Evolutionary conservation across 2,888 invertebrate genomes (phyloP), one percentile per base, ranked within the genome.

Genomic region (Microchrysa polita): DNA sequence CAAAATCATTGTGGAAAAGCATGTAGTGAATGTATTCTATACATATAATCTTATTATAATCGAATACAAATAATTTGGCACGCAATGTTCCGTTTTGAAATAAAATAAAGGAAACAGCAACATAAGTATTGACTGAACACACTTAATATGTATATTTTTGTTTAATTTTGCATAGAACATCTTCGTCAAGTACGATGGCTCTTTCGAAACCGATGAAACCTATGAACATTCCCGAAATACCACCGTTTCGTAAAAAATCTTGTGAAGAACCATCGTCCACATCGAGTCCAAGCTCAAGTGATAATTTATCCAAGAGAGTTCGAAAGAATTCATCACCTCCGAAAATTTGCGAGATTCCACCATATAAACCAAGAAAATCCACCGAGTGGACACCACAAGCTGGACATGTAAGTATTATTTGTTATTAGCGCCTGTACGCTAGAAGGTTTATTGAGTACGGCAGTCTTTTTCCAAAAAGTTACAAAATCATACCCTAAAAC

Each of bases 281-380:
- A 42, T 75, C 77, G 27, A 76, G 63, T 65, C 65, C 74, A 65
- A 40, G 75, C 75, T 48, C 77, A 57, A 75, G 65, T 67, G 73
- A 76, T 42, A 76, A 74, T 74, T 4, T 48, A 10, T 74, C 76
- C 65, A 76, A 74, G 53, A 76, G 67, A 40, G 27, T 52, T 14
- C 53, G 42, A 44, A 72, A 76, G 74, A 73, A 77, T n/a, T 76
- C 78, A 77, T 76, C 79, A 67, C 78, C 83, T 79, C 77, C 81
- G 75, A 81, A 83, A 81, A 86, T 88, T 75, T 82, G 86, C 76
- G 86, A 86, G 78, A 86, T 87, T 78, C 88, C 88, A 72, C 88
- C 88, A 22, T 88, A 86, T 80, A 86, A 84, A 79, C 86, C 87
- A 20, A 85, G 87, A 77, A 88, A 88, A 80, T 88, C 88, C n/a